Evolutionary conservation across 2,888 invertebrate species (phyloP), one percentile per base, ranked within the genome.

Genomic region (Xestia c-nigrum): DNA sequence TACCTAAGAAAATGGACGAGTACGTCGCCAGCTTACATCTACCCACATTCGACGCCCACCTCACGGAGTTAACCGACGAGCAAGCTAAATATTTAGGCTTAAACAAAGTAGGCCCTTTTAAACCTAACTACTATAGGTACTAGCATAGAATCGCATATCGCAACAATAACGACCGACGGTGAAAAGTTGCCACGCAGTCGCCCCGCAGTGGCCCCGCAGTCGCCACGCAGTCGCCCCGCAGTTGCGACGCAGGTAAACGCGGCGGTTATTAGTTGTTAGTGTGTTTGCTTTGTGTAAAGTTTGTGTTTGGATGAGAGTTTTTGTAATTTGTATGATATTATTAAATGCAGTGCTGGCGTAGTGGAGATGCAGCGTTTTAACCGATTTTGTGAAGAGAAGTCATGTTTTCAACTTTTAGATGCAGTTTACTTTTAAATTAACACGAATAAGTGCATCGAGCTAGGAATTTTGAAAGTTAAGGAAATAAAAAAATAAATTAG

Each of bases 1-100:
- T 99, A 90, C 99, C 99, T 72, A 99, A 99, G 97, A 99, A 99
- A 97, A 99, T 99, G 99, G 99, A 99, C 96, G 99, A 99, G 92
- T 99, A 99, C 95, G 99, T 99, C 40, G 99, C 99, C 21, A 99
- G 99, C 85, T 97, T 99, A 64, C 99, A 99, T 96, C 97, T 99
- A 91, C 99, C 99, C 14, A 99, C 99, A 31, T 99, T 99, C 94
- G 99, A 99, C 97, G 99, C 99, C 38, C 99, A 99, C 92, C 97
- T 99, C 88, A 99, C 99, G 0, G 99, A 99, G 93, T 97, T 99
- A 72, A 97, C 98, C 7, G 99, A 99, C 94, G 99, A 99, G 91
- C 99, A 99, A 96, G 99, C 99, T 66, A 99, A 99, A 94, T 99
- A 99, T 93, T 98, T 99, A 97, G 99, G 99, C 83, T 98, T 99